A percentile compares a stretch with the other conserved stretches of the same genome.
phyloP scores from a whole-genome alignment of 2,113 vertebrate species.

The Manacus vitellinus region DNA sequence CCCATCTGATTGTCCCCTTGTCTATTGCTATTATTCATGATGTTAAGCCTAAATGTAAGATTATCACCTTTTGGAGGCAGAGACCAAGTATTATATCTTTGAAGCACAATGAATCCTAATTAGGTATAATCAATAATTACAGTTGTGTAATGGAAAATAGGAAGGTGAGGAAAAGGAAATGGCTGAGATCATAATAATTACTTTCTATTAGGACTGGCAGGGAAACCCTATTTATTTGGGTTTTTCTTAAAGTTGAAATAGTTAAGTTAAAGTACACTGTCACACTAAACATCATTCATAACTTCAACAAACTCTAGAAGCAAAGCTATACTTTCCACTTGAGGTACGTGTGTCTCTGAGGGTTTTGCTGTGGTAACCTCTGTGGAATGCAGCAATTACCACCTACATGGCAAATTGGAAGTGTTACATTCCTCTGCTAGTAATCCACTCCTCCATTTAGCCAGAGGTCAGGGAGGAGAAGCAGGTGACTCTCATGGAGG shows the following conservation, averaged over 20 bases:
- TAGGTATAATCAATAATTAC: conserved; percentile 55
- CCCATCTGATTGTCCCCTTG: not conserved
- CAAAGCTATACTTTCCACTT: not conserved
- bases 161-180: conserved; percentile 54
- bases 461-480: conserved; percentile 62
- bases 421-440: conserved; percentile 9
- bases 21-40: not conserved
- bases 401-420: conserved; percentile 22
- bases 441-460: conserved; percentile 49
- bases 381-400: conserved; percentile 28
- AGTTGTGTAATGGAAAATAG: conserved; percentile 47
- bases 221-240: not conserved
- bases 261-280: not conserved
- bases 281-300: not conserved
- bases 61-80: not conserved
- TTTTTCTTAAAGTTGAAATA: not conserved
- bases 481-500: not conserved
- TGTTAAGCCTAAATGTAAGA: not conserved
- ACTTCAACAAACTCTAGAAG: not conserved
- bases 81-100: not conserved
- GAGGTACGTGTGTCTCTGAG: not conserved
- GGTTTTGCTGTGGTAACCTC: not conserved
- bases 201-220: not conserved
- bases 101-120: conserved; percentile 45
- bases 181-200: not conserved